Conservation (phyloP, 2,888 invertebrate species). For the Pinctada fucata region DNA sequence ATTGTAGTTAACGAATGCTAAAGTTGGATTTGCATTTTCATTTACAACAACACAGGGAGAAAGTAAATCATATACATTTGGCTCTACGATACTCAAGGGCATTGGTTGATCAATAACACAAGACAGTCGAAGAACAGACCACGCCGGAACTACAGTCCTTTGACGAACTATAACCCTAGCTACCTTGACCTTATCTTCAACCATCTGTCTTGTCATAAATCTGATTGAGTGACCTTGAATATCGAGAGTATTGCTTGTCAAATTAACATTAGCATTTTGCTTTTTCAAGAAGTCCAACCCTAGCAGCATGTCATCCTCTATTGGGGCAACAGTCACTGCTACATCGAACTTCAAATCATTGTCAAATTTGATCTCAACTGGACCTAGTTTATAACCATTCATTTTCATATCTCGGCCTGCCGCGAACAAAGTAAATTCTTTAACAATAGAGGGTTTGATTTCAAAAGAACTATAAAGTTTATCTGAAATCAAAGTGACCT, state of each 20-base stretch:
- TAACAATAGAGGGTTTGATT: not conserved
- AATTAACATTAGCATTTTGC: slow-evolving; percentile 8
- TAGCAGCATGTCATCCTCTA: slow-evolving; percentile 13
- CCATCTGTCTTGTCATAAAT: too few relatives aligned
- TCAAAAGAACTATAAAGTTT: not conserved
- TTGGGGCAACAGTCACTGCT: slow-evolving; percentile 14
- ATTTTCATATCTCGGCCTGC: slow-evolving; percentile 3
- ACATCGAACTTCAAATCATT: slow-evolving; percentile 2
- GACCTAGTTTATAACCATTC: slow-evolving; percentile 12
- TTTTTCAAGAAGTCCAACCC: slow-evolving; percentile 6
- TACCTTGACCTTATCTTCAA: too few relatives aligned
- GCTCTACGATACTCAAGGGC: not conserved
- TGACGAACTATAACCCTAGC: not conserved
- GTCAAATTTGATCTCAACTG: slow-evolving; percentile 1
- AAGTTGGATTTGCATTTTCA: not conserved
- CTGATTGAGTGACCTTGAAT: not conserved
- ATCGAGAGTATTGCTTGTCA: not conserved
- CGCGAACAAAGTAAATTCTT: not conserved
- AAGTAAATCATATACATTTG: not conserved
- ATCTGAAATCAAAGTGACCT: slow-evolving; percentile 1
- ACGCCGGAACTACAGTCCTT: not conserved
- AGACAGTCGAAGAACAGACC: not conserved
- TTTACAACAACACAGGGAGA: not conserved
- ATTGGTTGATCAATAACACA: not conserved
- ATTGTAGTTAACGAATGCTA: not conserved